Evolutionary conservation across 2,888 invertebrate species (phyloP), one percentile per base, ranked within the genome.

Genomic region (Thysanoteuthis rhombus): DNA sequence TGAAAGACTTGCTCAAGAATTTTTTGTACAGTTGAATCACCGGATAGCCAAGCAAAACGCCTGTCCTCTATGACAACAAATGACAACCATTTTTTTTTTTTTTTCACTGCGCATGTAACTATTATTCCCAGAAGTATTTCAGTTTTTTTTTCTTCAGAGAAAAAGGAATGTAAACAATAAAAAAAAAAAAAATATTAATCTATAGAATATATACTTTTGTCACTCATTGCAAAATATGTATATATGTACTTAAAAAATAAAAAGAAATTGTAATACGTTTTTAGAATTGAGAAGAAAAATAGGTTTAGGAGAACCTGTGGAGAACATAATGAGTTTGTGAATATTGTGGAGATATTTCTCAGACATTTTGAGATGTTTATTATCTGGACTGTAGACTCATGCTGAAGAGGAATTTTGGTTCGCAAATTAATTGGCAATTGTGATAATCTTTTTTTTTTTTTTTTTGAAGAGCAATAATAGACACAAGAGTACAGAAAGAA

Each of bases 191-290:
- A 58, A 58, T 10, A 75, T 10, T 75, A 32, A n/a, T n/a, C 75
- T 75, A 75, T n/a, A 75, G 75, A 75, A 75, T n/a, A 75, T 75
- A 75, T 75, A 75, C 75, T 75, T 75, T 75, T 75, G 75, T 75
- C 19, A n/a, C n/a, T 75, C 32, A 75, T n/a, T 75, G 32, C 12
- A 75, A 75, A 75, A 75, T 75, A 75, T 75, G 2, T 32, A 32
- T 75, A n/a, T 22, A 52, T 52, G 52, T 52, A 52, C 52, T 52
- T 52, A 75, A 75, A 75, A 75, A 75, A n/a, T 10, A n/a, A 75
- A 32, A 75, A 10, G 10, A 32, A 32, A 75, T 10, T 32, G 19
- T 32, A 75, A 10, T n/a, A 10, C 1, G 8, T n/a, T n/a, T n/a
- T n/a, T n/a, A 32, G 32, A 75, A 75, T 75, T 75, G 19, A 75